Conservation (phyloP, 1,140 invertebrate genomes). For the Drosophila kikkawai region DNA sequence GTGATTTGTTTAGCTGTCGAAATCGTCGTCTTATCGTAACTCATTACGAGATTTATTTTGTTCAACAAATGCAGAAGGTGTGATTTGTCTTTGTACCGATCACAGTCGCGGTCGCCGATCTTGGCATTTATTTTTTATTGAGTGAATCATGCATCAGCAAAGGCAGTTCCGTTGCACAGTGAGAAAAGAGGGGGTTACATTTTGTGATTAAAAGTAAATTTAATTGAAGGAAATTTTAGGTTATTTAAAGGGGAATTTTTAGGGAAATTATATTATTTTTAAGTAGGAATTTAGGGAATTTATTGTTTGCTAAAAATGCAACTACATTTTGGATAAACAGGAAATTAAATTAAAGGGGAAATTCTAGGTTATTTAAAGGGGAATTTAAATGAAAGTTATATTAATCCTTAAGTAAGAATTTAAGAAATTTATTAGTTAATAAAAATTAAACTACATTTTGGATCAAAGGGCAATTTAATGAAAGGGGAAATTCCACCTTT, state of each 20-base stretch:
- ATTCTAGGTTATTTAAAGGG: background rate
- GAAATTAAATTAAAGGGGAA: too few relatives aligned
- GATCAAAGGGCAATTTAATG: too few relatives aligned
- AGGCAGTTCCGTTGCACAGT: constrained; percentile 12
- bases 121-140: constrained; percentile 78
- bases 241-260: too few relatives aligned
- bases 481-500: too few relatives aligned
- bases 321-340: too few relatives aligned
- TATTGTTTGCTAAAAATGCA: too few relatives aligned
- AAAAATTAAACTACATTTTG: too few relatives aligned
- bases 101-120: constrained; percentile 36
- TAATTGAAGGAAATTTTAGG: background rate
- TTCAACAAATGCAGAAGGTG: constrained; percentile 85
- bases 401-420: too few relatives aligned
- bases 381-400: background rate
- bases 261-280: too few relatives aligned
- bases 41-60: constrained; percentile 85
- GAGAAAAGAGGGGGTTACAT: background rate
- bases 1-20: constrained; percentile 85
- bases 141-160: constrained; percentile 69
- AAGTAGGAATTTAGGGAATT: background rate
- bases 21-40: constrained; percentile 85
- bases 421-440: background rate
- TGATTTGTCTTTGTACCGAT: constrained; percentile 85
- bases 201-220: background rate